These are phyloP conservation scores for Hydrotaea diabolus DNA, from an alignment of 2,888 invertebrate genomes.

Conservation along the genomic window DNA sequence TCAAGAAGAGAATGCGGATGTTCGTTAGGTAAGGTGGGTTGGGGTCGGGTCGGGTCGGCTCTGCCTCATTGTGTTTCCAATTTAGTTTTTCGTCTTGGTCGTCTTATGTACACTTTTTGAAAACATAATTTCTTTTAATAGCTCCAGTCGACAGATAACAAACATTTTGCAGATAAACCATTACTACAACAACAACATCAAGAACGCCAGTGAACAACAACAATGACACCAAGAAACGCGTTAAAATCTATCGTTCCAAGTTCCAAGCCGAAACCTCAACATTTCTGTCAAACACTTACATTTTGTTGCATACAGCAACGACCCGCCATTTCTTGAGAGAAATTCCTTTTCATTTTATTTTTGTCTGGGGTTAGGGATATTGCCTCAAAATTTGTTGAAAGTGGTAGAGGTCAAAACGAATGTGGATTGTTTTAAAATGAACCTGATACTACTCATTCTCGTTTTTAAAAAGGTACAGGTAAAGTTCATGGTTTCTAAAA, in stretches of 20 bases:
- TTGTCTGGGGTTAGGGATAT: too few relatives aligned
- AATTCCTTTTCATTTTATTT: too few relatives aligned
- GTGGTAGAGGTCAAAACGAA: too few relatives aligned
- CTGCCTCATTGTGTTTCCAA: constrained; percentile 69
- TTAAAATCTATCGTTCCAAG: not conserved
- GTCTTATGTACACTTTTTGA: constrained; percentile 48
- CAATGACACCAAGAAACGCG: not conserved
- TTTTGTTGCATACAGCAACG: too few relatives aligned
- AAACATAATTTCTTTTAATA: constrained; percentile 80
- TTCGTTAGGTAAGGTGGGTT: constrained; percentile 1
- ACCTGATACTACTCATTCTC: too few relatives aligned
- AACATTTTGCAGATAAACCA: constrained; percentile 70
- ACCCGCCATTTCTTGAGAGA: too few relatives aligned
- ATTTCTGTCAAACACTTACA: not conserved
- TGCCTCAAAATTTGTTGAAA: too few relatives aligned
- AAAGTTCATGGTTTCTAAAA: too few relatives aligned
- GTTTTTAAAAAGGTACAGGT: too few relatives aligned
- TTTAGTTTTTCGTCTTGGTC: constrained; percentile 75
- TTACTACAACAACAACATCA: constrained; percentile 54
- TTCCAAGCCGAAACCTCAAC: not conserved
- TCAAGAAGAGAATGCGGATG: constrained; percentile 1
- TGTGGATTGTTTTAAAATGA: too few relatives aligned
- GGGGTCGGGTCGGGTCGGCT: not conserved
- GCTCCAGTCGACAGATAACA: constrained; percentile 76
- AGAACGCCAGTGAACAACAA: constrained; percentile 48